Evolutionary conservation across 2,113 vertebrate genomes (phyloP).

Genomic region (Python bivittatus): DNA sequence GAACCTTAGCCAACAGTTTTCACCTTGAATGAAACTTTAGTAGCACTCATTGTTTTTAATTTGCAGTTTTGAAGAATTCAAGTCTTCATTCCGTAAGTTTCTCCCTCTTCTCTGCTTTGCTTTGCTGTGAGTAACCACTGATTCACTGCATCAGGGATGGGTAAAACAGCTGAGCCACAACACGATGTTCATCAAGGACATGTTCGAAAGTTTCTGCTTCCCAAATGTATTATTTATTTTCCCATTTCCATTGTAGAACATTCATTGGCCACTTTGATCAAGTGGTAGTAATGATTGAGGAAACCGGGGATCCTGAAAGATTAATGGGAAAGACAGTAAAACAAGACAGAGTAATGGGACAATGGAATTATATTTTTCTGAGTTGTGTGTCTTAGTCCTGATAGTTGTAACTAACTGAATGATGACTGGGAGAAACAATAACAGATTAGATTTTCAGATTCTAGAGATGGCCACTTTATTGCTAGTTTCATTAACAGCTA

Average conservation of each 20-base stretch:
- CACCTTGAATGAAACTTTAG: slow-evolving; percentile 55
- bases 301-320: slow-evolving; percentile 18
- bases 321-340: slow-evolving; percentile 22
- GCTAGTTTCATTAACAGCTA: slow-evolving; percentile 15
- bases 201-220: slow-evolving; percentile 54
- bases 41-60: slow-evolving; percentile 65
- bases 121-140: slow-evolving; percentile 69
- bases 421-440: slow-evolving; percentile 13
- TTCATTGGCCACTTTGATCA: slow-evolving; percentile 32
- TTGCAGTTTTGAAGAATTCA: slow-evolving; percentile 61
- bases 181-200: slow-evolving; percentile 69
- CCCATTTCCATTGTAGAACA: slow-evolving; percentile 1
- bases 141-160: slow-evolving; percentile 66
- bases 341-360: slow-evolving; percentile 31
- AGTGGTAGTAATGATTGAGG: slow-evolving; percentile 42
- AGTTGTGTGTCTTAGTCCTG: neutral
- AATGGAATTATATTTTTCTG: neutral
- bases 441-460: neutral
- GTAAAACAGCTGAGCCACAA: slow-evolving; percentile 68
- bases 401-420: slow-evolving; percentile 10
- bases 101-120: slow-evolving; percentile 62
- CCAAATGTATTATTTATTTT: slow-evolving; percentile 51
- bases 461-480: slow-evolving; percentile 42
- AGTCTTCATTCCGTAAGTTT: slow-evolving; percentile 65
- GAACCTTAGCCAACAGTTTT: slow-evolving; percentile 46